Evolutionary conservation across 2,888 invertebrate species (phyloP).

Genomic region (Eilema sororculum): DNA sequence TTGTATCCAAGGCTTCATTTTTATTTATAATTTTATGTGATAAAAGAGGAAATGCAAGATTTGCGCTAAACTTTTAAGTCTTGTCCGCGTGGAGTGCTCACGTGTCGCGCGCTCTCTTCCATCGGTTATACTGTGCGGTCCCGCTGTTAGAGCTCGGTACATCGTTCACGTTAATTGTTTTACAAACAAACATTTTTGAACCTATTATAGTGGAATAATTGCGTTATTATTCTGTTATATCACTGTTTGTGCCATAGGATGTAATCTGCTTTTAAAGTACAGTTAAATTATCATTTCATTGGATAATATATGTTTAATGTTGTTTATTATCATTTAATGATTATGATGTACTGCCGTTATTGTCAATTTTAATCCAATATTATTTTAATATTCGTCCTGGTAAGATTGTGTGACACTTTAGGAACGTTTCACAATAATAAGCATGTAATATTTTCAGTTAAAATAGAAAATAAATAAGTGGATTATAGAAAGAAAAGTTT

Average conservation of each 20-base stretch:
- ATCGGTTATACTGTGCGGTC: background rate
- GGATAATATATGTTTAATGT: background rate
- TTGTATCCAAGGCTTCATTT: conserved; percentile 89
- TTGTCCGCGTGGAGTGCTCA: conserved; percentile 32
- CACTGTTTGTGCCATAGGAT: background rate
- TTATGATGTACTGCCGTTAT: no score
- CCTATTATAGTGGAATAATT: background rate
- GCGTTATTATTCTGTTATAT: background rate
- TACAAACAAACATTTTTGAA: background rate
- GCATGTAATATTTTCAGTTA: background rate
- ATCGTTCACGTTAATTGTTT: background rate
- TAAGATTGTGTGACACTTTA: background rate
- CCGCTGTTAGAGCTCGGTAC: background rate
- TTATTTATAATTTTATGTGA: conserved; percentile 17
- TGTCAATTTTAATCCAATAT: background rate
- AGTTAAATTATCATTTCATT: background rate
- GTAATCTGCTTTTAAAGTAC: background rate
- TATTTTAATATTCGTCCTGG: background rate
- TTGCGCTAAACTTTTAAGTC: conserved; percentile 7
- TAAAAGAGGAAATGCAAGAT: conserved; percentile 20
- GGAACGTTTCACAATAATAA: background rate
- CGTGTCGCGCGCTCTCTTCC: conserved; percentile 28
- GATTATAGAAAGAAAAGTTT: background rate
- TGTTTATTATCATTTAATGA: background rate
- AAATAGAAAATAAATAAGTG: no score